Evolutionary conservation across 2,888 invertebrate genomes (phyloP).

Genomic region (Bellardia pandia): DNA sequence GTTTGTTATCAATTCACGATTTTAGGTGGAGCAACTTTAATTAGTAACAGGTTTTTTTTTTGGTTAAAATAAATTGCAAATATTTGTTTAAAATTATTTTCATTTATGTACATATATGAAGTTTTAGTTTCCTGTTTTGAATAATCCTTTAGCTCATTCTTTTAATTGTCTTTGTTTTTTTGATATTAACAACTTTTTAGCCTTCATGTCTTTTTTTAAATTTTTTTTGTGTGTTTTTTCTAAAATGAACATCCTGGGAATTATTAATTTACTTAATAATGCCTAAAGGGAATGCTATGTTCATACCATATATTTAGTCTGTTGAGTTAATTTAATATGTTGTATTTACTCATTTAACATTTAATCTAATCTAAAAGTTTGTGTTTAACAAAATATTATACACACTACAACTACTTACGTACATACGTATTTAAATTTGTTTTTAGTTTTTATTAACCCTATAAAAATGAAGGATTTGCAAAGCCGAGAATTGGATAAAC

Average conservation of each 20-base stretch:
- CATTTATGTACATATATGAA: background rate
- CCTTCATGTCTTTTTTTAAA: background rate
- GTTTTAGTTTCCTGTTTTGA: background rate
- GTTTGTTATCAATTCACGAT: no score
- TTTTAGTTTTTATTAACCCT: constrained; percentile 21
- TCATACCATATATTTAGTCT: constrained; percentile 16
- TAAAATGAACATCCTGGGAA: constrained; percentile 45
- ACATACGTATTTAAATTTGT: background rate
- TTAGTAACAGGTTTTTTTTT: no score
- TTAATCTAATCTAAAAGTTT: constrained; percentile 59
- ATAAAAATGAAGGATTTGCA: background rate
- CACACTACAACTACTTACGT: background rate
- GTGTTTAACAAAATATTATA: constrained; percentile 51
- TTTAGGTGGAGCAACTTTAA: no score
- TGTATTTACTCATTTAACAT: constrained; percentile 42
- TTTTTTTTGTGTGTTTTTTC: background rate
- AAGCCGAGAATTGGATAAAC: no score
- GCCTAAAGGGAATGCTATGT: constrained; percentile 41
- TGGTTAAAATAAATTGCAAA: no score
- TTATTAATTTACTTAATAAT: constrained; percentile 51
- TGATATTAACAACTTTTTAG: background rate
- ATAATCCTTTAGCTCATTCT: background rate
- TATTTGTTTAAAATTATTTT: no score
- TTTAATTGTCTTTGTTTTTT: background rate
- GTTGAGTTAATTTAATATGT: constrained; percentile 29